A percentile compares a stretch with the other conserved stretches of the same genome.
phyloP scores from a whole-genome alignment of 2,888 invertebrate genomes.

The Yponomeuta plumbellus region DNA sequence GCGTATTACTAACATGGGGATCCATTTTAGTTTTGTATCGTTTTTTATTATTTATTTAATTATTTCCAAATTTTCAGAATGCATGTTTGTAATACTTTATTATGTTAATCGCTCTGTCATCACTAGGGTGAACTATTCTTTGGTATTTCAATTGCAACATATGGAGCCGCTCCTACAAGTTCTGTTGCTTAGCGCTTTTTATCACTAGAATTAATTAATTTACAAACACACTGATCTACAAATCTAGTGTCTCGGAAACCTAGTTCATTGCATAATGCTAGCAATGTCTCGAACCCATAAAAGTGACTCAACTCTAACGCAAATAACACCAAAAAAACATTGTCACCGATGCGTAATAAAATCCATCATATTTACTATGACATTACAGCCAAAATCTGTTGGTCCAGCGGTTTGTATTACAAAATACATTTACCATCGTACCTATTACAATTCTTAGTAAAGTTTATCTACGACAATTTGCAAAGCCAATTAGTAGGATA shows the following conservation, averaged over 20 bases:
- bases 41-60: too few species aligned
- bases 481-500: too few species aligned
- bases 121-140: too few species aligned
- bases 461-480: too few species aligned
- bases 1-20: too few species aligned
- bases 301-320: neutral
- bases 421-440: neutral
- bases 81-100: too few species aligned
- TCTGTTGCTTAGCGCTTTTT: neutral
- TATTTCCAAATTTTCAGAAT: too few species aligned
- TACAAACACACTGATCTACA: conserved; percentile 1
- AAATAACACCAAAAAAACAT: neutral
- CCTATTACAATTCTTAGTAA: neutral
- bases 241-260: neutral
- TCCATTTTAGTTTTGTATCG: too few species aligned
- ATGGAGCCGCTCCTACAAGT: too few species aligned
- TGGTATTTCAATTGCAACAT: too few species aligned
- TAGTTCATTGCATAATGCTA: neutral
- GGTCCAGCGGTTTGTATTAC: neutral
- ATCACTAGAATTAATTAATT: neutral
- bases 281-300: neutral
- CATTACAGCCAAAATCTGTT: neutral
- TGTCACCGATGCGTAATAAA: neutral
- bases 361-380: neutral
- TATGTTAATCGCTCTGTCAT: too few species aligned